phyloP scores from a whole-genome alignment of 2,113 vertebrate genomes.

The Hymenochirus boettgeri region DNA sequence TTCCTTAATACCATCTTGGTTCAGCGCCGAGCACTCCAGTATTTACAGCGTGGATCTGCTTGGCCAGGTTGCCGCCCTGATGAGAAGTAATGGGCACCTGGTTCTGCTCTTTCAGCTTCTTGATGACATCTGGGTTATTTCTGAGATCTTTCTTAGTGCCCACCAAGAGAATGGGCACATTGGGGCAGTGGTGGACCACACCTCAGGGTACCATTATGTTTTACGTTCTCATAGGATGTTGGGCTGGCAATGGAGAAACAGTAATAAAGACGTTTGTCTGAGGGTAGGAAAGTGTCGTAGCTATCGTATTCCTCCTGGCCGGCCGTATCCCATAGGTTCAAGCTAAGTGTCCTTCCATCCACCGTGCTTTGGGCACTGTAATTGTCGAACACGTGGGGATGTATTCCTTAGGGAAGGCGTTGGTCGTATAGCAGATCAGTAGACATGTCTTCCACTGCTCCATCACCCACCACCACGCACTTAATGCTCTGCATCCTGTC shows the following conservation, averaged over 20 bases:
- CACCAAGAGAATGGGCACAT: constrained; percentile 85
- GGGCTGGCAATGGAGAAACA: constrained; percentile 96
- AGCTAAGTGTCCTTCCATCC: constrained; percentile 74
- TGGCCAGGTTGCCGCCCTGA: constrained; percentile 77
- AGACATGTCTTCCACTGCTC: constrained; percentile 90
- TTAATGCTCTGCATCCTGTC: constrained; percentile 84
- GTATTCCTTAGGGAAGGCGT: constrained; percentile 88
- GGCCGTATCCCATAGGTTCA: constrained; percentile 92
- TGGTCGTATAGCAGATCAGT: constrained; percentile 89
- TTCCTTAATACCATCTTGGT: constrained; percentile 93
- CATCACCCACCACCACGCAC: constrained; percentile 87
- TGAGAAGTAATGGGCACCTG: constrained; percentile 77
- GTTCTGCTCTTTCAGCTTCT: constrained; percentile 90
- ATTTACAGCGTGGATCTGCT: constrained; percentile 83
- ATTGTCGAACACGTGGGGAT: constrained; percentile 91
- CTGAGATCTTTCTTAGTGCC: constrained; percentile 96
- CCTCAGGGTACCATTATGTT: constrained; percentile 96
- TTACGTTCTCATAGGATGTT: constrained; percentile 87
- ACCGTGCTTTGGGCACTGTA: constrained; percentile 86
- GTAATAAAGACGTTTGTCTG: constrained; percentile 93
- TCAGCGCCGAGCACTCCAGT: constrained; percentile 91
- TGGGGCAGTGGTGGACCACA: constrained; percentile 92
- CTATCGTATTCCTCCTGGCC: constrained; percentile 93
- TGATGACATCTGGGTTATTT: constrained; percentile 70
- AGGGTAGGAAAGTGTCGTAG: constrained; percentile 88